phyloP scores from a whole-genome alignment of 2,797 vertebrate genomes.

The Ctenopoma multispine region DNA sequence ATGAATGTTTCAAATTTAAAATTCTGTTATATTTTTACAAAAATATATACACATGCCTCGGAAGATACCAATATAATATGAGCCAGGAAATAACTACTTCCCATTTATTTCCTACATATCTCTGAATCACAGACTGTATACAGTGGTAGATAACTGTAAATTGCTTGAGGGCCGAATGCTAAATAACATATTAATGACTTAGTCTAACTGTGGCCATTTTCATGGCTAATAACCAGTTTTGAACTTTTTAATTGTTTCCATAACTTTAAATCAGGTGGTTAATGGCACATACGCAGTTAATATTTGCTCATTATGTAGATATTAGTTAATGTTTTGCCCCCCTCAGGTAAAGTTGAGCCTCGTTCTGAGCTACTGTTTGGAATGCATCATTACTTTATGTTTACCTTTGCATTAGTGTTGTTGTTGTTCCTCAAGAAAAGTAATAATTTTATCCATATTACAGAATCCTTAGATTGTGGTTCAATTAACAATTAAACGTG shows the following conservation, averaged over 20 bases:
- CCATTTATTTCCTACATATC: background rate
- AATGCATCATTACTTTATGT: slow-evolving; percentile 49
- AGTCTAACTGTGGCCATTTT: slow-evolving; percentile 11
- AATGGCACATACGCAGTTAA: slow-evolving; percentile 27
- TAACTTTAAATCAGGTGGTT: slow-evolving; percentile 28
- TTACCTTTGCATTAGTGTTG: slow-evolving; percentile 31
- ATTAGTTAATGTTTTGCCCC: slow-evolving; percentile 22
- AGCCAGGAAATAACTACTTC: slow-evolving; percentile 4
- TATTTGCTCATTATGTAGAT: slow-evolving; percentile 12
- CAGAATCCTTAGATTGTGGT: slow-evolving; percentile 2
- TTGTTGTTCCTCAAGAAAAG: slow-evolving; percentile 15
- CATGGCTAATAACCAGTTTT: slow-evolving; percentile 20
- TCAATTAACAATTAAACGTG: background rate
- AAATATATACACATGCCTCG: background rate
- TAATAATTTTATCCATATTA: slow-evolving; percentile 1
- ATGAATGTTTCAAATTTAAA: background rate
- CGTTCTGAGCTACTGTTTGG: slow-evolving; percentile 28
- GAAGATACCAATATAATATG: slow-evolving; percentile 1
- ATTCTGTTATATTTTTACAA: background rate
- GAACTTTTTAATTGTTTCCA: background rate
- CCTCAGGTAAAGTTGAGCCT: slow-evolving; percentile 27
- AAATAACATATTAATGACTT: slow-evolving; percentile 17
- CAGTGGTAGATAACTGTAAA: background rate
- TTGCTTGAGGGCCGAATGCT: slow-evolving; percentile 7
- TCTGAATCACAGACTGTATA: slow-evolving; percentile 9